Base-by-base conservation (phyloP, 2,113 vertebrate species). In the Puntigrus tetrazona region DNA sequence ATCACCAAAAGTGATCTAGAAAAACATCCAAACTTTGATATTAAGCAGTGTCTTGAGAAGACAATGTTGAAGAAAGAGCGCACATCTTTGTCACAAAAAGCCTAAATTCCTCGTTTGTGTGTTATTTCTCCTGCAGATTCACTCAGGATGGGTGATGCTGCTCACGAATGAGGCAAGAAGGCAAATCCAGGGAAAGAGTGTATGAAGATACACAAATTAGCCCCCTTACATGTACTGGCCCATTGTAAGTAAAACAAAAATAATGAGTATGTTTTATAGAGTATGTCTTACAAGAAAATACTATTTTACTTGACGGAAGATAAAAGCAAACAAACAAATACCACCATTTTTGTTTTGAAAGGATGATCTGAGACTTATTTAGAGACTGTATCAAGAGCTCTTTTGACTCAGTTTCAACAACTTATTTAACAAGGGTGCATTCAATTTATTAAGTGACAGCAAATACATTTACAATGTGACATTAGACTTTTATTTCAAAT, bases 71-170 rank as follows among this genome's bases (percentile, higher is more conserved):
- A 5, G 13, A 22, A 25, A 18, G 14, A 29, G 27, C 0, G 83
- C 82, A 50, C 83, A 88, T 63, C 75, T 88, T 81, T 84, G 22
- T 78, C 91, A 89, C 81, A 70, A 45, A 22, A 79, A 50, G 73
- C 77, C 81, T 78, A 89, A 91, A 92, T 92, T 92, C 90, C 89
- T 92, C 90, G 86, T 86, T 81, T 81, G 27, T 20, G 84, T 87
- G 90, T 88, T 87, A 91, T 90, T 89, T 75, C 87, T 88, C 70
- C 80, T 22, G 34, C 82, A 65, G 52, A 25, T 70, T 16, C 77
- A 86, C 89, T 87, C 87, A 75, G 76, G 74, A 85, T 57, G 45
- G 67, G 7, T 38, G 18, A 70, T 38, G 36, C 1, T n/a, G 14
- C 18, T 89, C 85, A 4, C n/a, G n/a, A n/a, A n/a, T 82, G 86